Evolutionary conservation across 23 tunicate species (phyloP).

Genomic region (Aplidium turbinatum): DNA sequence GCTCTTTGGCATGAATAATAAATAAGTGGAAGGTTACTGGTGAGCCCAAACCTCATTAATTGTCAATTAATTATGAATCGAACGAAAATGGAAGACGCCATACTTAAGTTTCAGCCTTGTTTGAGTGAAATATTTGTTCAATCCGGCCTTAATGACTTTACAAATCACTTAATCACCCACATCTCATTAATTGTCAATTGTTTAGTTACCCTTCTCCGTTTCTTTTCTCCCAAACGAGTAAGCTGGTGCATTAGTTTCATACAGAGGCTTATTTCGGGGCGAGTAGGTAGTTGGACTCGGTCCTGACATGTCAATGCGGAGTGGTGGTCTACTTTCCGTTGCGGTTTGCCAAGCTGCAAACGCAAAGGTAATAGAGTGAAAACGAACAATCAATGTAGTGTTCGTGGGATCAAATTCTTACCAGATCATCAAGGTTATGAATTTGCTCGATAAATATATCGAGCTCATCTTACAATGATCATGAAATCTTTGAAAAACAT

Average conservation of each 20-base stretch:
- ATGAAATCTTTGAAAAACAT: too few relatives aligned
- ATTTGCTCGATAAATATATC: neutral
- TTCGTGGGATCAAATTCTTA: neutral
- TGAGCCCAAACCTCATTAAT: too few relatives aligned
- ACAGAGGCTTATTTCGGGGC: conserved; percentile 86
- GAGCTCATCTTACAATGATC: too few relatives aligned
- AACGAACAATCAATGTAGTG: neutral
- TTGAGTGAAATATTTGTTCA: too few relatives aligned
- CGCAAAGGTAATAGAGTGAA: neutral
- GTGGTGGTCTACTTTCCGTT: conserved; percentile 84
- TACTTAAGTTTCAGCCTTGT: too few relatives aligned
- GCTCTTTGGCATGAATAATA: too few relatives aligned
- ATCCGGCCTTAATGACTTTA: too few relatives aligned
- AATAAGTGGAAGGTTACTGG: too few relatives aligned
- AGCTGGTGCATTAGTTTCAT: conserved; percentile 90
- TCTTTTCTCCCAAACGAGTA: conserved; percentile 83
- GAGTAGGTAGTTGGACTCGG: conserved; percentile 93
- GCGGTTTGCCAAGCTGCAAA: conserved; percentile 80
- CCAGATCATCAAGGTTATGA: neutral
- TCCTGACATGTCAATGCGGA: conserved; percentile 86
- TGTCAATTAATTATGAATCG: too few relatives aligned
- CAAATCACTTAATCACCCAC: too few relatives aligned
- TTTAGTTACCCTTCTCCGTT: conserved; percentile 53
- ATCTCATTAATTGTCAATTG: neutral
- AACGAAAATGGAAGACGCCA: too few relatives aligned